Base-by-base conservation (phyloP, 2,888 invertebrate genomes). In the Netelia virgata region DNA sequence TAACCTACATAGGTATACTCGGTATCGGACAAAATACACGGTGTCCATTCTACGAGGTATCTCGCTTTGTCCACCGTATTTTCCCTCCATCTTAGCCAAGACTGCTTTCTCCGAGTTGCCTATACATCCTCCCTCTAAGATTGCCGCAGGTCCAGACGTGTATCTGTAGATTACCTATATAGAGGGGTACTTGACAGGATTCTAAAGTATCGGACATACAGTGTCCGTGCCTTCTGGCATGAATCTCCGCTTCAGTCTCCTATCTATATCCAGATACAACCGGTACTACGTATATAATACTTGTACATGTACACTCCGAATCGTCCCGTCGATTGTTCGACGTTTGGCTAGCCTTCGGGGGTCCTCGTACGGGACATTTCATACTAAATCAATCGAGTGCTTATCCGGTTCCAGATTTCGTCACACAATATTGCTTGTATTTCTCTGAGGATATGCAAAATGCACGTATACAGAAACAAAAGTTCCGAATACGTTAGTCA, bases 141-240 rank as follows among this genome's bases (percentile, higher is more conserved):
- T 66, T 83, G 75, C 75, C 11, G 11, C 47, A 43, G 18, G 47
- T 70, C 14, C 20, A 18, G 10, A 41, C 57, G n/a, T 70, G 73
- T 79, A 36, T 75, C 74, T 64, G 68, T 63, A 63, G 20, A 76
- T 76, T 70, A 76, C 55, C 59, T 77, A 18, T 61, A 63, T 66
- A 66, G 16, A 69, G 16, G 14, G 64, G 72, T 50, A 47, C 36
- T 68, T 59, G 53, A 68, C 53, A 20, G 53, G 76, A 73, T 76
- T 80, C 73, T 66, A 68, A 74, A 80, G 74, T 61, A 61, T 61
- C 68, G 80, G 68, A 80, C 78, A 6, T 36, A 70, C 50, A 50
- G 66, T 11, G 53, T 66, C 64, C 70, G 43, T 57, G 77, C 81
- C 64, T 78, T 23, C 84, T 78, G 82, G 78, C 74, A 70, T 78